phyloP scores from a whole-genome alignment of 2,113 vertebrate species.

The Panthera tigris region DNA sequence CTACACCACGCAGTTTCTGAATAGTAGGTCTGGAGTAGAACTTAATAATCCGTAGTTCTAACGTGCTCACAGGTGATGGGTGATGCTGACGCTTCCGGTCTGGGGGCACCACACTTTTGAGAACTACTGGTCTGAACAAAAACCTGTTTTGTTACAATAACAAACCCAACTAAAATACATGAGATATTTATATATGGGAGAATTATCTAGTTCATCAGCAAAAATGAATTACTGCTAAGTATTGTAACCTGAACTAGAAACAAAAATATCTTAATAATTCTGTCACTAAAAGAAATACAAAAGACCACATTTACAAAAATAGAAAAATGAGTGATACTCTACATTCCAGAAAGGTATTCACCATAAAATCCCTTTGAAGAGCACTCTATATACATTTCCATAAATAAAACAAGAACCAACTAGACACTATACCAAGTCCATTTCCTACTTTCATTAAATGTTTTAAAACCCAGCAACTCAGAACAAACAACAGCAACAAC shows the following conservation, averaged over 20 bases:
- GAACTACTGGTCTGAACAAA: slow-evolving; percentile 3
- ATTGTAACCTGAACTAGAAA: slow-evolving; percentile 31
- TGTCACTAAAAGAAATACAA: slow-evolving; percentile 12
- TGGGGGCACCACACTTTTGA: neutral
- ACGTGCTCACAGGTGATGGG: neutral
- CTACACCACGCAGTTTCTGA: neutral
- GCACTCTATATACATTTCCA: neutral
- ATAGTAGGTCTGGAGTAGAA: neutral
- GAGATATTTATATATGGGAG: slow-evolving; percentile 21
- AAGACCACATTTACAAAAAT: slow-evolving; percentile 34
- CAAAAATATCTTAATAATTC: neutral
- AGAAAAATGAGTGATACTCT: neutral
- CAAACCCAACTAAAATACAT: neutral
- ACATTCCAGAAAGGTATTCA: slow-evolving; percentile 16
- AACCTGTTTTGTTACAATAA: neutral
- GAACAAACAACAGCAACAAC: neutral
- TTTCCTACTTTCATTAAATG: slow-evolving; percentile 12
- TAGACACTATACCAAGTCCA: neutral
- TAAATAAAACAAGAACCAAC: slow-evolving; percentile 14
- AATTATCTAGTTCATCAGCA: neutral
- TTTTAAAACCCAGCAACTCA: neutral
- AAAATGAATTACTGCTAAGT: slow-evolving; percentile 47
- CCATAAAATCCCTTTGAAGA: slow-evolving; percentile 9
- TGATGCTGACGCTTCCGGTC: neutral
- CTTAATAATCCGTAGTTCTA: neutral